A percentile compares a stretch with the other conserved stretches of the same genome.
These are phyloP conservation scores for Cylas formicarius DNA, from an alignment of 1,140 invertebrate species.

Conservation along the genomic window DNA sequence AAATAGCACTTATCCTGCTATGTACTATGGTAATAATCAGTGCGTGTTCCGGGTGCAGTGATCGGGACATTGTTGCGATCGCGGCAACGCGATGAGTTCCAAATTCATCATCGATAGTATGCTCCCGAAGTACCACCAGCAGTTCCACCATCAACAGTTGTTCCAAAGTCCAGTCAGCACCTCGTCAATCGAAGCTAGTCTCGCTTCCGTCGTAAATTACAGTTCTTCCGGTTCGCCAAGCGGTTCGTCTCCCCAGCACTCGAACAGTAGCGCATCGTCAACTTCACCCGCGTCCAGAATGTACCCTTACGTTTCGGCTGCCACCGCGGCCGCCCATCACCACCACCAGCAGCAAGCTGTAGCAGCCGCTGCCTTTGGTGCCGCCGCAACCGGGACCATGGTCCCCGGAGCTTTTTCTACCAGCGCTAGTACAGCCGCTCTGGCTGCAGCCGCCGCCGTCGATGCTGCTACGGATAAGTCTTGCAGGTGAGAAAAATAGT, in stretches of 20 bases:
- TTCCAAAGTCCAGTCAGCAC: slow-evolving; percentile 46
- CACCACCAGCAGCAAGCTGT: slow-evolving; percentile 63
- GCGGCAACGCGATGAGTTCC: slow-evolving; percentile 70
- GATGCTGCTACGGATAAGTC: slow-evolving; percentile 62
- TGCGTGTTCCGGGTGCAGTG: slow-evolving; percentile 36
- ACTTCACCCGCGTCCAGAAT: slow-evolving; percentile 63
- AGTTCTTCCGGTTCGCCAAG: slow-evolving; percentile 41
- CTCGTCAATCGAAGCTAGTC: slow-evolving; percentile 45
- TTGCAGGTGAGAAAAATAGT: too few relatives aligned
- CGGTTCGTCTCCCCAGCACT: slow-evolving; percentile 45
- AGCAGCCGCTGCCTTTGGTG: slow-evolving; percentile 59
- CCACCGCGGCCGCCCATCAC: slow-evolving; percentile 60
- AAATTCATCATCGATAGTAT: slow-evolving; percentile 96
- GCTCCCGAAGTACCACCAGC: slow-evolving; percentile 87
- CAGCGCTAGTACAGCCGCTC: slow-evolving; percentile 45
- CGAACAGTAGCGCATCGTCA: slow-evolving; percentile 47
- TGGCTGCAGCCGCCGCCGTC: slow-evolving; percentile 56
- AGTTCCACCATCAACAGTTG: slow-evolving; percentile 64
- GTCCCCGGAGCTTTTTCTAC: slow-evolving; percentile 55
- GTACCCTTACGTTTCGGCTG: slow-evolving; percentile 63
- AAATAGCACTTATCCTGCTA: slow-evolving; percentile 3
- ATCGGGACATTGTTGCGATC: slow-evolving; percentile 23
- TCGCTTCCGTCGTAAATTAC: slow-evolving; percentile 45
- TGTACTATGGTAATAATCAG: slow-evolving; percentile 38
- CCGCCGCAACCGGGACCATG: slow-evolving; percentile 56